Evolutionary conservation across 1,140 invertebrate species (phyloP).

Genomic region (Apis laboriosa): DNA sequence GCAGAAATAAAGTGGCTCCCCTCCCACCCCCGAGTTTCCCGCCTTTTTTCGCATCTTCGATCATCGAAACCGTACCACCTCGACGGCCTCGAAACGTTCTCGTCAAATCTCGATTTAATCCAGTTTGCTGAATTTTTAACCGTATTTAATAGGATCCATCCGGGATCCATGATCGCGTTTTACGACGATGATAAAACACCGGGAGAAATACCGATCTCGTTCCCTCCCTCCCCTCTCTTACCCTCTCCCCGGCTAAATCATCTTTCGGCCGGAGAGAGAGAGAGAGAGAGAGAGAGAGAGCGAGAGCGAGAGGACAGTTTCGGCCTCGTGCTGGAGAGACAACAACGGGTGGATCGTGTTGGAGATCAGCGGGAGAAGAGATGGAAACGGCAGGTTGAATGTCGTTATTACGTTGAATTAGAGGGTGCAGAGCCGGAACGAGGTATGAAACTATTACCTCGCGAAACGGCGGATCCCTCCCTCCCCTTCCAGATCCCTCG

Average conservation of each 20-base stretch:
- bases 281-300: conserved; percentile 18
- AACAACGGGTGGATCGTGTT: conserved; percentile 60
- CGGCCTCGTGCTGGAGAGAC: conserved; percentile 54
- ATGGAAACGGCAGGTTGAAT: conserved; percentile 79
- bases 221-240: too few relatives aligned
- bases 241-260: background rate
- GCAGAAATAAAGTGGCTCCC: conserved; percentile 65
- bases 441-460: conserved; percentile 82
- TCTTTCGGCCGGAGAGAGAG: background rate
- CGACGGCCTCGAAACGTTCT: background rate
- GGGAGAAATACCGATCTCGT: too few relatives aligned
- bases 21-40: conserved; percentile 47
- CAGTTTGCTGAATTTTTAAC: too few relatives aligned
- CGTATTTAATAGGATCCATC: too few relatives aligned
- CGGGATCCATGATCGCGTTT: background rate
- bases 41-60: conserved; percentile 70
- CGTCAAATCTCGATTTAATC: too few relatives aligned
- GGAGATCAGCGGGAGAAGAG: conserved; percentile 62
- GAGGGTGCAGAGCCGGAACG: conserved; percentile 81
- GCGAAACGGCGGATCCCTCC: conserved; percentile 73
- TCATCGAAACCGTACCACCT: conserved; percentile 62
- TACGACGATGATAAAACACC: background rate
- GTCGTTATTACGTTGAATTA: conserved; percentile 81
- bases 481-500: conserved; percentile 31
- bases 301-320: conserved; percentile 52